Percentiles rank a stretch among this genome's conserved stretches.
phyloP scores from a whole-genome alignment of 2,113 vertebrate species.

The Leptocoma aspasia region DNA sequence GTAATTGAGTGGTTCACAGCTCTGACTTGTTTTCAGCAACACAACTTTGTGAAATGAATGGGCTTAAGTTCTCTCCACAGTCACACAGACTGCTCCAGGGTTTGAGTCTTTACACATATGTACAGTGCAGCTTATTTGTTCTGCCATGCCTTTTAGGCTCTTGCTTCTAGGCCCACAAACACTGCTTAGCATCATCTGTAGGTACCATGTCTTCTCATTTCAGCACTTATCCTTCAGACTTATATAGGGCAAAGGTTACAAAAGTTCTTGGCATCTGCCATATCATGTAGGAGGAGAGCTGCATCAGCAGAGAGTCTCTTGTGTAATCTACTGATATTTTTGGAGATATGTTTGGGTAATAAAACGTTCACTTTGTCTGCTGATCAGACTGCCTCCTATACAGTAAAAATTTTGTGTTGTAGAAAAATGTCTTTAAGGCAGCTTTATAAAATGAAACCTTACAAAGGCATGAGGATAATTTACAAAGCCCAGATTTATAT shows the following conservation, averaged over 20 bases:
- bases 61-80: background rate
- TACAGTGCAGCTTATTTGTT: background rate
- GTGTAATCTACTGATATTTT: slow-evolving; percentile 11
- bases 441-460: background rate
- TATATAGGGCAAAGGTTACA: slow-evolving; percentile 29
- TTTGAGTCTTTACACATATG: background rate
- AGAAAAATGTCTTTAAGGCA: background rate
- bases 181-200: background rate
- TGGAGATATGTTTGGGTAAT: background rate
- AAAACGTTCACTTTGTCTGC: background rate
- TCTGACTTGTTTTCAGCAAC: background rate
- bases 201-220: background rate
- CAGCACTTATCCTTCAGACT: background rate
- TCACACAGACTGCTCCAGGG: background rate
- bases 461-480: background rate
- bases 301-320: background rate
- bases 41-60: background rate
- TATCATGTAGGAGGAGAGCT: background rate
- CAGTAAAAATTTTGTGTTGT: background rate
- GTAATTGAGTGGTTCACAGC: background rate
- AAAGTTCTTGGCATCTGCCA: background rate
- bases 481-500: background rate
- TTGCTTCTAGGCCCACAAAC: background rate
- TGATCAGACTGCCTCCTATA: background rate
- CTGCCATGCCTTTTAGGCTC: background rate